phyloP scores from a whole-genome alignment of 2,888 invertebrate genomes.

The Archips xylosteana region DNA sequence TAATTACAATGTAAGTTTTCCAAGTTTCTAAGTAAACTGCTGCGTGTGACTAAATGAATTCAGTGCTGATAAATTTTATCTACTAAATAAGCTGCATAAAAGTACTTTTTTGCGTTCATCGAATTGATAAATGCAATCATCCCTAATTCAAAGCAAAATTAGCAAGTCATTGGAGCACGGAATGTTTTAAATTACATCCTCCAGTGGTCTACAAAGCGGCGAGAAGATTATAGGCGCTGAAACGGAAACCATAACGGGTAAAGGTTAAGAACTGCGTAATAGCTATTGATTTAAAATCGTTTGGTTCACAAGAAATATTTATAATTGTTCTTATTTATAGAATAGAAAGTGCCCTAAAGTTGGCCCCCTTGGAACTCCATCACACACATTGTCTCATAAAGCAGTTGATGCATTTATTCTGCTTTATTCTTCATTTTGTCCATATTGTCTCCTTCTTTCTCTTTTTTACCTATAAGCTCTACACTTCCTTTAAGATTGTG shows the following conservation, averaged over 20 bases:
- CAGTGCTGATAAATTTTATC: not conserved
- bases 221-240: slow-evolving; percentile 23
- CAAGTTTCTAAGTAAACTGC: not conserved
- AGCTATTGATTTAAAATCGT: not conserved
- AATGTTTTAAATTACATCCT: slow-evolving; percentile 34
- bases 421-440: too few relatives aligned
- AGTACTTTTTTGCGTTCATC: not conserved
- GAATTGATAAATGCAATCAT: slow-evolving; percentile 19
- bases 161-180: slow-evolving; percentile 19
- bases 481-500: too few relatives aligned
- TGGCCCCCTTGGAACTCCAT: not conserved
- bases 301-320: not conserved
- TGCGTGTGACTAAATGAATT: not conserved
- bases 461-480: too few relatives aligned
- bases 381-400: not conserved
- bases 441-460: too few relatives aligned
- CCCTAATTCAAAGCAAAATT: not conserved
- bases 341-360: not conserved
- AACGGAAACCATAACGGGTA: slow-evolving; percentile 21
- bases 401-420: not conserved
- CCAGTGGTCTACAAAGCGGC: slow-evolving; percentile 25
- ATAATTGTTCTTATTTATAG: not conserved
- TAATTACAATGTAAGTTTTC: not conserved
- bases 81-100: not conserved
- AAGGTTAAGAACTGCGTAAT: slow-evolving; percentile 19